Base-by-base conservation (phyloP, 2,888 invertebrate species). In the Dynastes maya region DNA sequence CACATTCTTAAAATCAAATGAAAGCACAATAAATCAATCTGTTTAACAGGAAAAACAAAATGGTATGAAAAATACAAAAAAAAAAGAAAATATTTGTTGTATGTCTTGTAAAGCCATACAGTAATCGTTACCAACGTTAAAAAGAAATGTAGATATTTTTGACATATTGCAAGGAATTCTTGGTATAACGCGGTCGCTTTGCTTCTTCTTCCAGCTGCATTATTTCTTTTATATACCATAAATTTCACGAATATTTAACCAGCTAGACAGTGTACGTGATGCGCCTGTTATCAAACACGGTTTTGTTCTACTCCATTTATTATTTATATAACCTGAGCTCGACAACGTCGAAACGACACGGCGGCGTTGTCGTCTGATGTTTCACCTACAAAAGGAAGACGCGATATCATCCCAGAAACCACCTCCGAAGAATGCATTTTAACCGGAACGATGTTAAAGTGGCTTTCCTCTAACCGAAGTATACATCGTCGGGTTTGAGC, bases 161-260 rank as follows among this genome's bases (percentile, higher is more conserved):
- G 11, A 45, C 45, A 45, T 45, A 45, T 11, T 8, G 45, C 45
- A 45, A 45, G 11, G 32, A 45, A 45, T 45, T 45, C 8, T 45
- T 45, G 45, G 45, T 8, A 45, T 45, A 45, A 45, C 45, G 45
- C 8, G 45, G 45, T 45, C 45, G 45, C 11, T 45, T 8, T n/a
- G n/a, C 16, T 55, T 55, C 55, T 55, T 55, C 55, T 22, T 55
- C 22, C 55, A 16, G 55, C n/a, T 45, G 55, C 55, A 55, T 55
- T 55, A n/a, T 22, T 55, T 22, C 22, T 55, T 13, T 11, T 32
- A 2, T 29, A 63, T 29, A 63, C 29, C 11, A 13, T 8, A 63
- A 63, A 63, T 63, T 63, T 63, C 27, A 29, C 63, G 63, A 63
- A 63, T 29, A 63, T 32, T 63, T 63, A 63, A 29, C 29, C 29